A percentile compares a stretch with the other conserved stretches of the same genome.
These are phyloP conservation scores for Lasioglossum marginatum DNA, from an alignment of 2,888 invertebrate species.

Conservation along the genomic window DNA sequence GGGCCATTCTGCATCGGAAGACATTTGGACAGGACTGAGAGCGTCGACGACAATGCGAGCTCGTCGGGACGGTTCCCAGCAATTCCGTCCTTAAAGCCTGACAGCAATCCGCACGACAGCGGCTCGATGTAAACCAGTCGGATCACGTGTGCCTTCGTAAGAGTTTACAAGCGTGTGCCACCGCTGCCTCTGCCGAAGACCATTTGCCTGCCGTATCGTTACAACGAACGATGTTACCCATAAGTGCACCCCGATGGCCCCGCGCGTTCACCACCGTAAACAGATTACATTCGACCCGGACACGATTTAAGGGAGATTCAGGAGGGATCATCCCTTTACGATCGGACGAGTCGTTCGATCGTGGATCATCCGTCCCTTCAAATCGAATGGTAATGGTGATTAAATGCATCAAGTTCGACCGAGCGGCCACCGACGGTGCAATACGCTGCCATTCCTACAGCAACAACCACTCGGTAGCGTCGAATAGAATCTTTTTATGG, in stretches of 20 bases:
- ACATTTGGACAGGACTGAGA: not conserved
- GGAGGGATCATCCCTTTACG: not conserved
- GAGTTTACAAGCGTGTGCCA: slow-evolving; percentile 17
- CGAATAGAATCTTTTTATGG: not conserved
- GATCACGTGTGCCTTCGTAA: slow-evolving; percentile 26
- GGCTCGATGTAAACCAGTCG: not conserved
- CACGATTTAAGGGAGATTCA: not conserved
- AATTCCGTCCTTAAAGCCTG: not conserved
- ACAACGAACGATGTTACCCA: slow-evolving; percentile 1
- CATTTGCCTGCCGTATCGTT: not conserved
- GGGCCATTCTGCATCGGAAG: not conserved
- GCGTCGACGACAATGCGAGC: not conserved
- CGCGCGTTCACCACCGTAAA: not conserved
- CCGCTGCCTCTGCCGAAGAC: not conserved
- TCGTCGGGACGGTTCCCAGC: not conserved
- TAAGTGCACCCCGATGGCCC: not conserved
- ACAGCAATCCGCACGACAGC: not conserved
- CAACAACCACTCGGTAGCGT: not conserved
- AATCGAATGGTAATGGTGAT: slow-evolving; percentile 9
- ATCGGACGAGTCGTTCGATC: not conserved
- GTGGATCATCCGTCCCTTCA: not conserved
- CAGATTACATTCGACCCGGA: not conserved
- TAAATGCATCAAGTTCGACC: not conserved
- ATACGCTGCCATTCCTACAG: not conserved
- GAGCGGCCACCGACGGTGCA: not conserved